Percentiles rank a stretch among this genome's conserved stretches.
These are phyloP conservation scores for Trichechus manatus DNA, from an alignment of 2,113 vertebrate genomes.

Conservation along the genomic window DNA sequence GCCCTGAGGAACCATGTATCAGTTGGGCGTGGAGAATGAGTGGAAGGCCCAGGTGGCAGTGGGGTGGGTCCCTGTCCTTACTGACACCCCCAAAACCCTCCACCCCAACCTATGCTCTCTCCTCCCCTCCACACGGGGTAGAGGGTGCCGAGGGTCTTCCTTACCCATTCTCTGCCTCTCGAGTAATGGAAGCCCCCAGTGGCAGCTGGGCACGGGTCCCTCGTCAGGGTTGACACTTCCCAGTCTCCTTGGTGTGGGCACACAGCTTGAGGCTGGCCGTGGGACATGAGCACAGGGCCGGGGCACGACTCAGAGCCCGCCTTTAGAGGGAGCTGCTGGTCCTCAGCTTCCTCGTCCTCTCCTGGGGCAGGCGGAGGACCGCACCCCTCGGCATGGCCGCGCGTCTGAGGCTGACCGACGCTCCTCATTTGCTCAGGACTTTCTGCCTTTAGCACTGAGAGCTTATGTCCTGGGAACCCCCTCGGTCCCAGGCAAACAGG, in stretches of 20 bases:
- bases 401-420: rapidly evolving
- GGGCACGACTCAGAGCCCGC: too few relatives aligned
- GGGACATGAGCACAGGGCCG: too few relatives aligned
- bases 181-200: neutral
- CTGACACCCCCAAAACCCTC: rapidly evolving
- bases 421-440: neutral
- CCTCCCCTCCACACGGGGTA: neutral
- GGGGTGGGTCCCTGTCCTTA: neutral
- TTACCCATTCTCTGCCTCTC: neutral
- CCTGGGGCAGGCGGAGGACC: neutral
- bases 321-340: too few relatives aligned
- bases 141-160: neutral
- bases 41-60: neutral
- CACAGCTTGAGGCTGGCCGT: too few relatives aligned
- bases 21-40: neutral
- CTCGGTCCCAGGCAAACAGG: neutral
- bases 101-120: neutral
- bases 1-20: too few relatives aligned
- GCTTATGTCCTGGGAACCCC: neutral
- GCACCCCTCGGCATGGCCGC: rapidly evolving
- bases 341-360: too few relatives aligned
- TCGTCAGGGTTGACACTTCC: neutral
- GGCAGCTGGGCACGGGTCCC: neutral
- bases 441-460: neutral
- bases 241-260: neutral